phyloP scores from a whole-genome alignment of 2,888 invertebrate species.

The Crossocerus cetratus region DNA sequence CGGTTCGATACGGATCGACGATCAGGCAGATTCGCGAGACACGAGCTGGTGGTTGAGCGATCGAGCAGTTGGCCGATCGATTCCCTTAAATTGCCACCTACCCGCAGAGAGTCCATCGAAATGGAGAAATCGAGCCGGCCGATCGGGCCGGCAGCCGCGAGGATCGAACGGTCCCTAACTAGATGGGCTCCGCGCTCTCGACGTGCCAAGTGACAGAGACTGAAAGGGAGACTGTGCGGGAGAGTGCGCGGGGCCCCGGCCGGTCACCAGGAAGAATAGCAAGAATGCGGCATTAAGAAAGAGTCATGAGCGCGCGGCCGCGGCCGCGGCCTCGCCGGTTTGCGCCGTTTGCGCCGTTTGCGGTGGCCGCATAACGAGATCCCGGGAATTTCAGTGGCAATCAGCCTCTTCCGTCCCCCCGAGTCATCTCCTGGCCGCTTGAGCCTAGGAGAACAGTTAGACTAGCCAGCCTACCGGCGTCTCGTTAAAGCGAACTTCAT shows the following conservation, averaged over 20 bases:
- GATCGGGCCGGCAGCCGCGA: slow-evolving; percentile 14
- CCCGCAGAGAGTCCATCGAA: slow-evolving; percentile 45
- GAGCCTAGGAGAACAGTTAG: background rate
- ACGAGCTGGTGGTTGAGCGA: slow-evolving; percentile 49
- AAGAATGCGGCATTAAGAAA: slow-evolving; percentile 15
- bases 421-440: no score
- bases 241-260: no score
- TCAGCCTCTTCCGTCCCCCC: slow-evolving; percentile 14
- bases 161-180: slow-evolving; percentile 46
- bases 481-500: background rate
- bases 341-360: no score
- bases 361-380: slow-evolving; percentile 33
- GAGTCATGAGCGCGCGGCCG: slow-evolving; percentile 16
- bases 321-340: background rate
- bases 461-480: background rate
- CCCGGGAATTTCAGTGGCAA: slow-evolving; percentile 24
- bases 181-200: slow-evolving; percentile 45
- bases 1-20: slow-evolving; percentile 57
- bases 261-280: slow-evolving; percentile 9
- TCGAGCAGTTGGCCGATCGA: slow-evolving; percentile 38
- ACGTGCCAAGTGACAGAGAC: slow-evolving; percentile 21
- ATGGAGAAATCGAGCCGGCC: slow-evolving; percentile 49
- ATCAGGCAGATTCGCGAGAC: slow-evolving; percentile 52
- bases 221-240: slow-evolving; percentile 21
- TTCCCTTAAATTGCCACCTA: slow-evolving; percentile 56